Percentiles rank a stretch among this genome's conserved stretches.
These are phyloP conservation scores for Lontra canadensis DNA, from an alignment of 2,113 vertebrate species.

Conservation along the genomic window DNA sequence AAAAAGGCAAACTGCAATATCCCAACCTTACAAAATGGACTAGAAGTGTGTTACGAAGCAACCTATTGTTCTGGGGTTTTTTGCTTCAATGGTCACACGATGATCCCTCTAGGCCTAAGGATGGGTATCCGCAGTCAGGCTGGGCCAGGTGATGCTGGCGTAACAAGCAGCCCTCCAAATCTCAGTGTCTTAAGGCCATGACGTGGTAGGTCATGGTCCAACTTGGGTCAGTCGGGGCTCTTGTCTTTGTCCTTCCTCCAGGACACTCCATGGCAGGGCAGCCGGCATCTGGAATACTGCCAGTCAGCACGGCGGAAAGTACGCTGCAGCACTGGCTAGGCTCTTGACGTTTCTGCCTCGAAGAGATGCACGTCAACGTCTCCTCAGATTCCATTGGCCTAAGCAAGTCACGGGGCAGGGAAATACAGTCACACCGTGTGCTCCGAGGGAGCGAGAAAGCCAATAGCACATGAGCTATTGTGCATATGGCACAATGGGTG, in stretches of 20 bases:
- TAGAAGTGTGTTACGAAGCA: not conserved
- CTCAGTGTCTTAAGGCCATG: not conserved
- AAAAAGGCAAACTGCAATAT: not conserved
- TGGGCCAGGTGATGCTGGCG: too few relatives aligned
- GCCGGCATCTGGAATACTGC: not conserved
- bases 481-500: not conserved
- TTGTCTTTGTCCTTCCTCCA: not conserved
- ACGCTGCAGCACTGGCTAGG: fast-evolving
- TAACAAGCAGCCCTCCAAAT: not conserved
- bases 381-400: not conserved
- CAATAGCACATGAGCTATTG: not conserved
- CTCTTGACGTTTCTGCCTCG: not conserved
- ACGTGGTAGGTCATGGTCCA: too few relatives aligned
- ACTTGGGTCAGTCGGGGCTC: not conserved
- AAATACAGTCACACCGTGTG: fast-evolving
- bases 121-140: not conserved
- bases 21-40: not conserved
- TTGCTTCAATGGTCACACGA: not conserved
- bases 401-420: not conserved
- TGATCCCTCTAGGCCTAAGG: fast-evolving
- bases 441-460: fast-evolving
- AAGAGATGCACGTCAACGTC: not conserved
- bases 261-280: not conserved
- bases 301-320: fast-evolving
- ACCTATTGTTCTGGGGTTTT: not conserved